Percentiles rank a stretch among this genome's conserved stretches.
Conservation (phyloP, 1,140 invertebrate species). For the Globodera rostochiensis region DNA sequence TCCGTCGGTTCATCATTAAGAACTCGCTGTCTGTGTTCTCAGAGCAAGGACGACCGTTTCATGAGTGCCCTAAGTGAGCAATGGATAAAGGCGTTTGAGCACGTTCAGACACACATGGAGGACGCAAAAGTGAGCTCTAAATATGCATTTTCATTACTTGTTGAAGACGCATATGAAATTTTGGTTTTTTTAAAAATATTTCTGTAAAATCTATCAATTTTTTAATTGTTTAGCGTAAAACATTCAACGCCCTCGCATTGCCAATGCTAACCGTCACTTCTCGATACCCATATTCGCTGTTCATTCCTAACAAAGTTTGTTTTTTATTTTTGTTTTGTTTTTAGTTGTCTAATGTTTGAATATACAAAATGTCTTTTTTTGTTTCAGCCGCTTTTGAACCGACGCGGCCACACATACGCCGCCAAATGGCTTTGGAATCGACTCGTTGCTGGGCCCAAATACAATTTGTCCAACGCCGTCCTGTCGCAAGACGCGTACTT, state of each 20-base stretch:
- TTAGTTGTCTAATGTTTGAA: not conserved
- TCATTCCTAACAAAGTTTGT: slow-evolving; percentile 49
- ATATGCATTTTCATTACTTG: slow-evolving; percentile 1
- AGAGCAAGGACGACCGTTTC: slow-evolving; percentile 51
- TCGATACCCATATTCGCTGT: slow-evolving; percentile 58
- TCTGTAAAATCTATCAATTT: too few relatives aligned
- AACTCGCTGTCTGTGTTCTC: slow-evolving; percentile 50
- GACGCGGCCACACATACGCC: slow-evolving; percentile 58
- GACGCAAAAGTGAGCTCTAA: slow-evolving; percentile 45
- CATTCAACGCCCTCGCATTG: slow-evolving; percentile 60
- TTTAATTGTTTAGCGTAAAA: slow-evolving; percentile 47
- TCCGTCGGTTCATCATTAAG: slow-evolving; percentile 41
- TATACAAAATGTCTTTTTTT: not conserved
- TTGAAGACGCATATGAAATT: too few relatives aligned
- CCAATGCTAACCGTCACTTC: slow-evolving; percentile 62
- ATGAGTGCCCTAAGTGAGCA: slow-evolving; percentile 43
- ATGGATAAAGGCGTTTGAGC: slow-evolving; percentile 47
- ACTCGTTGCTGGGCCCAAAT: slow-evolving; percentile 59
- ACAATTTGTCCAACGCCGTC: slow-evolving; percentile 59
- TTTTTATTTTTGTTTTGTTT: not conserved
- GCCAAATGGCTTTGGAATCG: slow-evolving; percentile 65
- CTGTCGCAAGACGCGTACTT: slow-evolving; percentile 61
- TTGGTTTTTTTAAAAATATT: too few relatives aligned
- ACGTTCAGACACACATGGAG: slow-evolving; percentile 51
- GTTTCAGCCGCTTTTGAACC: slow-evolving; percentile 24